These are phyloP conservation scores for Falco concolor DNA, from an alignment of 2,797 vertebrate genomes.

Conservation along the genomic window DNA sequence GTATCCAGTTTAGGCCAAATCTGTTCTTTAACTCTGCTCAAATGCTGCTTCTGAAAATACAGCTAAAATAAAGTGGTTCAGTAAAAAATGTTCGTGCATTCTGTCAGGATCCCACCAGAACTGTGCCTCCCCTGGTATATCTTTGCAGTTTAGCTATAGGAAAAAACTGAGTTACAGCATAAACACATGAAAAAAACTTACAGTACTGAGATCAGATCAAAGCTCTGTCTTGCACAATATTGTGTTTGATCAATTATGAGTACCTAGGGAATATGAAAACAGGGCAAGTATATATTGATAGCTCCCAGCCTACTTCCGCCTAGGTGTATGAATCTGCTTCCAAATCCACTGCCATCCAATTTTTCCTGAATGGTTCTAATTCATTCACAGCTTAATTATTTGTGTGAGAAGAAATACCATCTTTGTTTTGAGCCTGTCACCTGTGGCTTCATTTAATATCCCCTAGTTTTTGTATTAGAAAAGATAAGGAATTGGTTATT, in stretches of 20 bases:
- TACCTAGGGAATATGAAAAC: background rate
- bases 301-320: background rate
- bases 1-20: background rate
- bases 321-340: background rate
- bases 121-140: background rate
- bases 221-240: conserved; percentile 19
- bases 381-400: background rate
- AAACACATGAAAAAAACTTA: conserved; percentile 30
- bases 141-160: conserved; percentile 5
- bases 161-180: background rate
- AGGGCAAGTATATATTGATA: background rate
- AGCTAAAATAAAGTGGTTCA: background rate
- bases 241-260: conserved; percentile 47
- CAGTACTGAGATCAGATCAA: conserved; percentile 9
- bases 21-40: background rate
- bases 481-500: background rate
- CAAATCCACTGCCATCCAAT: background rate
- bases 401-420: background rate
- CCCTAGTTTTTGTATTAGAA: background rate
- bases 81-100: background rate
- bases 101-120: background rate
- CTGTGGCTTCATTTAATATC: background rate
- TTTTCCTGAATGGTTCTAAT: background rate
- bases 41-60: background rate
- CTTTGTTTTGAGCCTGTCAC: background rate